These are phyloP conservation scores for Phalacrocorax pelagicus DNA, from an alignment of 2,113 vertebrate genomes.

Conservation along the genomic window DNA sequence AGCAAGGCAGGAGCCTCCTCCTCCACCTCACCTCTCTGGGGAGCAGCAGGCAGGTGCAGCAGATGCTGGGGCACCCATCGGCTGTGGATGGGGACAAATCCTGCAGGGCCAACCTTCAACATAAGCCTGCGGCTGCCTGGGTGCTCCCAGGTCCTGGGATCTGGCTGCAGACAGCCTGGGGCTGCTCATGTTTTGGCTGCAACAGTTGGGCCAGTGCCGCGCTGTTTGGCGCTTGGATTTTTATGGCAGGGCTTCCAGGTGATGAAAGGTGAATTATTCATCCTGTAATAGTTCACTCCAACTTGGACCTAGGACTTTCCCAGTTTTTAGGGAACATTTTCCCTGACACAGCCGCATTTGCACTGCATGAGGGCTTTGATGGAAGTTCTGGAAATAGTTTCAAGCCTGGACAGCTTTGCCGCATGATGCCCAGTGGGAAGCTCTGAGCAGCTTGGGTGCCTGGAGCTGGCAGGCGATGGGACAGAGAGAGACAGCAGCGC, in stretches of 20 bases:
- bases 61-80: neutral
- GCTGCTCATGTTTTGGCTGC: neutral
- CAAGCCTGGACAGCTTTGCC: neutral
- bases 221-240: neutral
- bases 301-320: constrained; percentile 11
- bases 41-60: neutral
- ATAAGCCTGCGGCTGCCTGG: neutral
- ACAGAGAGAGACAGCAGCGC: neutral
- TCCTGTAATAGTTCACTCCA: neutral
- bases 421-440: neutral
- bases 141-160: neutral
- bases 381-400: neutral
- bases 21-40: fast-evolving
- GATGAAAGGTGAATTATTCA: constrained; percentile 6
- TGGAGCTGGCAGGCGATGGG: neutral
- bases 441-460: neutral
- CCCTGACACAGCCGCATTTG: neutral
- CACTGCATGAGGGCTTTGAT: neutral
- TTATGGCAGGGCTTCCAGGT: neutral
- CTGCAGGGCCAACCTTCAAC: neutral
- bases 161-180: neutral
- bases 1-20: neutral
- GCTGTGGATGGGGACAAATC: neutral
- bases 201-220: neutral
- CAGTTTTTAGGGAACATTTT: neutral